These are phyloP conservation scores for Ferrisia virgata DNA, from an alignment of 2,888 invertebrate genomes.

Conservation along the genomic window DNA sequence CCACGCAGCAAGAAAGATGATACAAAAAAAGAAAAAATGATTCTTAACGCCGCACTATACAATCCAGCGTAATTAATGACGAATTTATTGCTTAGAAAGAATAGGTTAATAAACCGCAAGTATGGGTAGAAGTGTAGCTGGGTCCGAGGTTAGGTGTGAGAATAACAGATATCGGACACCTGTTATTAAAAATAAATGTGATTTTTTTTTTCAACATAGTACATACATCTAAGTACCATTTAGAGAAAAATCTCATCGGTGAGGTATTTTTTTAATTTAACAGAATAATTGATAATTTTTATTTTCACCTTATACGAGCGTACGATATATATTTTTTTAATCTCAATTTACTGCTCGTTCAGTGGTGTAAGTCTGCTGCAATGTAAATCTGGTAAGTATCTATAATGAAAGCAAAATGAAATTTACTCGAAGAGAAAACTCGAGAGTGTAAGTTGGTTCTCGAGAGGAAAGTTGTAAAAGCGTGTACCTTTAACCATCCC, in stretches of 20 bases:
- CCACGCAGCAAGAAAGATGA: not conserved
- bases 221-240: too few relatives aligned
- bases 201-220: not conserved
- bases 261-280: too few relatives aligned
- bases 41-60: not conserved
- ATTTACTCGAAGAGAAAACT: conserved; percentile 1
- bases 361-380: too few relatives aligned
- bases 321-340: too few relatives aligned
- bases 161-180: not conserved
- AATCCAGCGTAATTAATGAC: not conserved
- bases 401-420: conserved; percentile 1
- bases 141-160: not conserved
- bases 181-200: not conserved
- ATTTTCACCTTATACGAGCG: too few relatives aligned
- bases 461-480: conserved; percentile 8
- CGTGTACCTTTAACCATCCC: too few relatives aligned
- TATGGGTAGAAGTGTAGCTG: too few relatives aligned
- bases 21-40: not conserved
- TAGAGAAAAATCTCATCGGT: too few relatives aligned
- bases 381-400: not conserved
- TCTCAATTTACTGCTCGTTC: too few relatives aligned
- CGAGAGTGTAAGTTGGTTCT: not conserved
- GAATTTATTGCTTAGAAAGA: not conserved
- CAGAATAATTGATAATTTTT: too few relatives aligned
- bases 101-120: not conserved